Percentiles rank a stretch among this genome's conserved stretches.
phyloP scores from a whole-genome alignment of 2,888 invertebrate species.

The Palloptera scutellata region DNA sequence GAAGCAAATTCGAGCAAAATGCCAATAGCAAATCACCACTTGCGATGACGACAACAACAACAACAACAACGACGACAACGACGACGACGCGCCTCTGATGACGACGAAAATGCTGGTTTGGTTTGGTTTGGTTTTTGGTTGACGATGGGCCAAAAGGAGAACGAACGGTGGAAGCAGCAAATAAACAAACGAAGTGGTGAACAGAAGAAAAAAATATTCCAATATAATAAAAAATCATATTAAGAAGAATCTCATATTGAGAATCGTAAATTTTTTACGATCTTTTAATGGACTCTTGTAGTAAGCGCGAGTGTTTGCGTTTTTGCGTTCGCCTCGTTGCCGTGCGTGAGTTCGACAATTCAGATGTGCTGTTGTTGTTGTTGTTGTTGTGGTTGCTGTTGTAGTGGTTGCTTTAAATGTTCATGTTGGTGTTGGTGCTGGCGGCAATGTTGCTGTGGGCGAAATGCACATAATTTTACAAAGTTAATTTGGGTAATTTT shows the following conservation, averaged over 20 bases:
- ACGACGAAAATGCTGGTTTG: not conserved
- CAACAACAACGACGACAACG: too few species aligned
- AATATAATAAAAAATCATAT: conserved; percentile 63
- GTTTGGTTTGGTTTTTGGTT: not conserved
- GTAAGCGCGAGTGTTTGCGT: conserved; percentile 45
- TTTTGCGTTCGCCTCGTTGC: conserved; percentile 19
- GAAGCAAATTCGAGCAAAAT: conserved; percentile 38
- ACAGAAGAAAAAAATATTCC: conserved; percentile 45
- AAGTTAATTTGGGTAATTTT: conserved; percentile 16
- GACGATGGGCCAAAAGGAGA: not conserved
- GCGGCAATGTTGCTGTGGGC: not conserved
- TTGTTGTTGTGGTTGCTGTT: not conserved
- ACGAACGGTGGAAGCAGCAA: not conserved
- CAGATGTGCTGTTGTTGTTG: not conserved
- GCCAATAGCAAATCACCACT: conserved; percentile 39
- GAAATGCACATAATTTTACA: conserved; percentile 15
- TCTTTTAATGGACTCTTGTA: conserved; percentile 63
- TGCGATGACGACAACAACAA: conserved; percentile 25
- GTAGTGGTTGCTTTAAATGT: not conserved
- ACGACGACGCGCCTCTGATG: conserved; percentile 25
- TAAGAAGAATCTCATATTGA: conserved; percentile 61
- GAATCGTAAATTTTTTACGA: conserved; percentile 63
- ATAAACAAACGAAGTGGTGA: not conserved
- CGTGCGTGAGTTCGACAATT: conserved; percentile 8
- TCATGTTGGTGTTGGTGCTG: not conserved